Evolutionary conservation across 2,797 vertebrate species (phyloP).

Genomic region (Corythornis leucogaster): DNA sequence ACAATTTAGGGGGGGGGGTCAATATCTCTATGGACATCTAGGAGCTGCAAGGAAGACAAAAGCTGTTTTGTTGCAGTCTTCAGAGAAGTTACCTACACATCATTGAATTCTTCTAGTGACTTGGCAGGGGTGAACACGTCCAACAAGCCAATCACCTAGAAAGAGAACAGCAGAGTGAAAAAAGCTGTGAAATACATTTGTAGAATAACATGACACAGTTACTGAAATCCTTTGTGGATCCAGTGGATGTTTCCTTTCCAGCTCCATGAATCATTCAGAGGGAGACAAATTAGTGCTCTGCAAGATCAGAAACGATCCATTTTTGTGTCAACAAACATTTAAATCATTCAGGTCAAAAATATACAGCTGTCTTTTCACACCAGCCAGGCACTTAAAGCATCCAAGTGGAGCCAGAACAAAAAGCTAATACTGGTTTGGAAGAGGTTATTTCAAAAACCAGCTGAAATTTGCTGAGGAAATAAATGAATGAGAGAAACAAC

Average conservation of each 20-base stretch:
- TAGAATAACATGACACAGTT: not conserved
- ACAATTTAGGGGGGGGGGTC: not conserved
- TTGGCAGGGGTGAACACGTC: conserved; percentile 94
- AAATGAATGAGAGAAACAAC: not conserved
- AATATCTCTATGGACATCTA: not conserved
- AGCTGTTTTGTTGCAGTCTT: not conserved
- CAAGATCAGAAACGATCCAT: not conserved
- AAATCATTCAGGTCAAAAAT: not conserved
- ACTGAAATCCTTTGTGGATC: not conserved
- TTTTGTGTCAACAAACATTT: not conserved
- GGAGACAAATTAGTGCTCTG: not conserved
- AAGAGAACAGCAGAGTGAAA: conserved; percentile 14
- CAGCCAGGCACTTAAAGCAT: not conserved
- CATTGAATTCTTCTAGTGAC: conserved; percentile 92
- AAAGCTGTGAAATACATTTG: not conserved
- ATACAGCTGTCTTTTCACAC: not conserved
- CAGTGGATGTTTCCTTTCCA: not conserved
- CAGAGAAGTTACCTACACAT: conserved; percentile 90
- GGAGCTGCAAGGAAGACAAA: not conserved
- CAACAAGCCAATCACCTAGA: conserved; percentile 95
- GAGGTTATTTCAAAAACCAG: not conserved
- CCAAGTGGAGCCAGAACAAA: not conserved
- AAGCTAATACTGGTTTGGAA: not conserved
- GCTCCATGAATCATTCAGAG: not conserved
- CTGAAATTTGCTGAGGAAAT: not conserved